phyloP scores from a whole-genome alignment of 1,140 invertebrate species.

The Zaprionus gabonicus region DNA sequence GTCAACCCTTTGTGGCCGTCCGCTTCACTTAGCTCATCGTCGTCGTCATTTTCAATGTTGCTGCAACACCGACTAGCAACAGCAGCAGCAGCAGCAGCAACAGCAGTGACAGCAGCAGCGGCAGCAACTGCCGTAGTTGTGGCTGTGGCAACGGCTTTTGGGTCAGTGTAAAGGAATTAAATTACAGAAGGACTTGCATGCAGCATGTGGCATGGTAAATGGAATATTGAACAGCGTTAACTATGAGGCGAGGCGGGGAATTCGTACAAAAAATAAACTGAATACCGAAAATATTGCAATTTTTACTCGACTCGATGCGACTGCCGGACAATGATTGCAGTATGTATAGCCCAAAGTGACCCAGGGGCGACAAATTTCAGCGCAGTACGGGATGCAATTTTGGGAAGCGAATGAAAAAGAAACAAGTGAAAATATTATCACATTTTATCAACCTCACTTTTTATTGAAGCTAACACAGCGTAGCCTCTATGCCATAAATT shows the following conservation, averaged over 20 bases:
- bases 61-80: slow-evolving; percentile 9
- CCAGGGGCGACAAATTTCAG: not conserved
- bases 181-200: slow-evolving; percentile 40
- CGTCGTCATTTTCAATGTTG: slow-evolving; percentile 40
- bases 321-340: not conserved
- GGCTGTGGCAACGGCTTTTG: slow-evolving; percentile 46
- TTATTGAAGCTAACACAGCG: not conserved
- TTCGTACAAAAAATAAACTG: not conserved
- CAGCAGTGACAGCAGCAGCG: not conserved
- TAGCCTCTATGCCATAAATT: not conserved
- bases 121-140: slow-evolving; percentile 14
- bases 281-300: not conserved
- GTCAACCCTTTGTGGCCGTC: slow-evolving; percentile 1
- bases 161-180: slow-evolving; percentile 62
- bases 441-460: not conserved
- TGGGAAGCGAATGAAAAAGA: not conserved
- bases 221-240: slow-evolving; percentile 47
- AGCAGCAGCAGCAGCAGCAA: slow-evolving; percentile 10
- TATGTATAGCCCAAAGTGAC: not conserved
- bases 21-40: slow-evolving; percentile 33
- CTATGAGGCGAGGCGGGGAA: slow-evolving; percentile 1
- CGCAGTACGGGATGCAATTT: too few relatives aligned
- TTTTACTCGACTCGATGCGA: not conserved
- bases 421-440: not conserved
- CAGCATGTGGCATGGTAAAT: slow-evolving; percentile 37